Percentiles rank a stretch among this genome's conserved stretches.
Conservation (phyloP, 92 coral and sea anemone species). For the Epizoanthus scotinus region DNA sequence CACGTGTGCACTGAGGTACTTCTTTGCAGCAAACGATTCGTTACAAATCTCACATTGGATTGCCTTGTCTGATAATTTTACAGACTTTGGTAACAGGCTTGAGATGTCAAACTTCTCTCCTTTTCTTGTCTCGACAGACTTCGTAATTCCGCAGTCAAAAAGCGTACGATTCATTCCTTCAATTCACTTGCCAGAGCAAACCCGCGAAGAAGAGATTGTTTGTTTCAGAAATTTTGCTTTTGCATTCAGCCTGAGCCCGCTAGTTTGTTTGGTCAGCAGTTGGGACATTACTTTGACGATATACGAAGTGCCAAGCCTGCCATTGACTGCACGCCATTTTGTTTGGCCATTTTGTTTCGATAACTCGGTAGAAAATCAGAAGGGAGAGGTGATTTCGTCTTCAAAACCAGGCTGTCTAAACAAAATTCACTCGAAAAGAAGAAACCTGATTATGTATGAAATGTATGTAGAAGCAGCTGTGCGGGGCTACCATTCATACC, state of each 20-base stretch:
- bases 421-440: slow-evolving; percentile 16
- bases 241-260: slow-evolving; percentile 45
- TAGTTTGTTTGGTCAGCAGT: too few relatives aligned
- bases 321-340: slow-evolving; percentile 47
- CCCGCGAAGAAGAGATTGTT: slow-evolving; percentile 11
- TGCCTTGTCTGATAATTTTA: slow-evolving; percentile 39
- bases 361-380: slow-evolving; percentile 21
- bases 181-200: background rate
- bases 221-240: slow-evolving; percentile 31
- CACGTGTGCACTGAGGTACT: slow-evolving; percentile 47
- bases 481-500: slow-evolving; percentile 35
- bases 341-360: too few relatives aligned
- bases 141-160: slow-evolving; percentile 46
- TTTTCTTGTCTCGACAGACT: slow-evolving; percentile 40
- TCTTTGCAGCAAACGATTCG: slow-evolving; percentile 42
- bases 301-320: too few relatives aligned
- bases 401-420: too few relatives aligned
- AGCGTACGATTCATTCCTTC: slow-evolving; percentile 51
- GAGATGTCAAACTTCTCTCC: slow-evolving; percentile 48
- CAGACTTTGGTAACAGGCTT: slow-evolving; percentile 49
- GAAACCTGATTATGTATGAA: slow-evolving; percentile 34
- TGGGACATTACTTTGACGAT: too few relatives aligned
- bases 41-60: slow-evolving; percentile 52
- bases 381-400: slow-evolving; percentile 35
- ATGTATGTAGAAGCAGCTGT: slow-evolving; percentile 20